phyloP scores from a whole-genome alignment of 1,140 invertebrate species.

The Armadillidium nasatum region DNA sequence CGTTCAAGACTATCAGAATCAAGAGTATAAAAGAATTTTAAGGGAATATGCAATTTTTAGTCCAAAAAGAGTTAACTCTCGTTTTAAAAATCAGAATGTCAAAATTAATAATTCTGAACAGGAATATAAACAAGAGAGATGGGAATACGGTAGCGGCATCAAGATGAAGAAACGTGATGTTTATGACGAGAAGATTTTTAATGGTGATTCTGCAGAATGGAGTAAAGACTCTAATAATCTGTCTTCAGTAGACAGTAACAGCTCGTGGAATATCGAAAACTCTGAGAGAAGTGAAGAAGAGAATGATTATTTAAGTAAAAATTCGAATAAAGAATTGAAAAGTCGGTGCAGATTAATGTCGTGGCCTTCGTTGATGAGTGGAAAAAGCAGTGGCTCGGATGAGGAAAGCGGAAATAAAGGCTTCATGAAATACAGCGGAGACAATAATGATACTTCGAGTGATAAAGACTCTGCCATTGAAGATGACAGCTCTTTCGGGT shows the following conservation, averaged over 20 bases:
- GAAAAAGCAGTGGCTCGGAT: background rate
- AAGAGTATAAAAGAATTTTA: background rate
- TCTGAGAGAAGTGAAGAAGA: background rate
- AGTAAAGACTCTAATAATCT: background rate
- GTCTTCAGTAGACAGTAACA: background rate
- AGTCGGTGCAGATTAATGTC: background rate
- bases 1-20: background rate
- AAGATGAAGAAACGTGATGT: no score
- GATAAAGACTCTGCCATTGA: background rate
- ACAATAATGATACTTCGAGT: background rate
- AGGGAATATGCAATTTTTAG: background rate
- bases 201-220: background rate
- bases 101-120: no score
- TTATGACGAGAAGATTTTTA: background rate
- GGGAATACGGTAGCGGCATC: no score
- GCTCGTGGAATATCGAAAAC: background rate
- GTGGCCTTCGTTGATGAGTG: background rate
- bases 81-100: background rate
- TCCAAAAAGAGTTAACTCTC: background rate
- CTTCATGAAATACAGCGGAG: background rate
- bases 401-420: background rate
- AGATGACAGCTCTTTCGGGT: background rate
- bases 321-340: background rate
- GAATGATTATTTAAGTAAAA: background rate
- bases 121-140: no score